A percentile compares a stretch with the other conserved stretches of the same genome.
Evolutionary conservation across 2,113 vertebrate species (phyloP).

Genomic region (Xiphophorus couchianus): DNA sequence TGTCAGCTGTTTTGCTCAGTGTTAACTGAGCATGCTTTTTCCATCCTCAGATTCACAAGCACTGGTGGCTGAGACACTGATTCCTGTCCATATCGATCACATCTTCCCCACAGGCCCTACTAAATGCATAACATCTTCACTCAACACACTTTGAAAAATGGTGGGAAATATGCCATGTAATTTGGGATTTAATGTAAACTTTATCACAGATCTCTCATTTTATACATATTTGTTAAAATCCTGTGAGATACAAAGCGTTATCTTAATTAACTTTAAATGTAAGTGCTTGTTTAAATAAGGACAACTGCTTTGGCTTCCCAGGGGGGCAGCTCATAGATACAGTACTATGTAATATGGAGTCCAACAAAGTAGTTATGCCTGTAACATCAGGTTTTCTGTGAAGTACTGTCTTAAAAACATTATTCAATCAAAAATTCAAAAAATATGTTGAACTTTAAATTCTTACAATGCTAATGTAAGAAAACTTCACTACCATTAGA

Average conservation of each 20-base stretch:
- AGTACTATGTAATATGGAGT: not conserved
- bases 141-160: not conserved
- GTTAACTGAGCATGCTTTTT: not conserved
- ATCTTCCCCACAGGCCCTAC: not conserved
- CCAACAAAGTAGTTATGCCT: not conserved
- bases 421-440: not conserved
- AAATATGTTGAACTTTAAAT: not conserved
- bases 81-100: not conserved
- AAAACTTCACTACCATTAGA: not conserved
- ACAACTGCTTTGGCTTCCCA: slow-evolving; percentile 23
- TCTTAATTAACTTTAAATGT: slow-evolving; percentile 57
- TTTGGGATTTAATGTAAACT: slow-evolving; percentile 35
- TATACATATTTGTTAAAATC: slow-evolving; percentile 6
- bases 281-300: slow-evolving; percentile 34
- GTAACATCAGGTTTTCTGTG: not conserved
- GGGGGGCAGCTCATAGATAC: not conserved
- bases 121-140: not conserved
- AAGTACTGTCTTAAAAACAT: too few species aligned
- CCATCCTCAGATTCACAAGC: not conserved
- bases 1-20: not conserved
- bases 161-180: not conserved
- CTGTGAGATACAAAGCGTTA: slow-evolving; percentile 26
- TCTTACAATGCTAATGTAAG: not conserved
- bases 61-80: not conserved
- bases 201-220: slow-evolving; percentile 44